phyloP scores from a whole-genome alignment of 2,113 vertebrate species.

The Balaenoptera acutorostrata region DNA sequence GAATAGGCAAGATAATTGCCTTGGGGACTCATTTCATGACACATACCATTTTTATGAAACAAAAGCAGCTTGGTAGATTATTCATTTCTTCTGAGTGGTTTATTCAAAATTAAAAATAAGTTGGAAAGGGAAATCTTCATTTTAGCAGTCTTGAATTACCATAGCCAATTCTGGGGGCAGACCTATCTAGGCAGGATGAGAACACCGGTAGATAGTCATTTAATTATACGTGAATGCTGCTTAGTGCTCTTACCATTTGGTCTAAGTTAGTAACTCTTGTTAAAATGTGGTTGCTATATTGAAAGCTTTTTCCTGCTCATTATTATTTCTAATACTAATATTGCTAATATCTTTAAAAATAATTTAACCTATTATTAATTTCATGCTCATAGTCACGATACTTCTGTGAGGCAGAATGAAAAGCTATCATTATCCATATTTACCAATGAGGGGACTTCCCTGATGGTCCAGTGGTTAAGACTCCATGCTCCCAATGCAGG shows the following conservation, averaged over 20 bases:
- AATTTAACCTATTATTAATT: neutral
- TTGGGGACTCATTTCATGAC: neutral
- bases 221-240: neutral
- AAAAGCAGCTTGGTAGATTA: constrained; percentile 29
- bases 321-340: neutral
- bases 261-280: neutral
- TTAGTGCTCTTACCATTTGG: neutral
- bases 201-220: neutral
- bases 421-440: neutral
- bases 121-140: neutral
- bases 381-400: neutral
- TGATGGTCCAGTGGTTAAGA: too few species aligned
- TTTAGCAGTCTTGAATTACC: constrained; percentile 12
- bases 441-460: too few species aligned
- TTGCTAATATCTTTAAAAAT: neutral
- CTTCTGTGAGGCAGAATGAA: neutral
- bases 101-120: constrained; percentile 44
- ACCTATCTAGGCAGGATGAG: neutral
- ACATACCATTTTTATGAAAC: neutral
- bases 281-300: neutral
- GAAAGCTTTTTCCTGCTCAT: neutral
- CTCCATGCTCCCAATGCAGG: too few species aligned
- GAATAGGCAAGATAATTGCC: neutral
- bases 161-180: neutral
- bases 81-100: constrained; percentile 27